These are phyloP conservation scores for Pseudomugil tenellus DNA, from an alignment of 2,797 vertebrate species.

Conservation along the genomic window DNA sequence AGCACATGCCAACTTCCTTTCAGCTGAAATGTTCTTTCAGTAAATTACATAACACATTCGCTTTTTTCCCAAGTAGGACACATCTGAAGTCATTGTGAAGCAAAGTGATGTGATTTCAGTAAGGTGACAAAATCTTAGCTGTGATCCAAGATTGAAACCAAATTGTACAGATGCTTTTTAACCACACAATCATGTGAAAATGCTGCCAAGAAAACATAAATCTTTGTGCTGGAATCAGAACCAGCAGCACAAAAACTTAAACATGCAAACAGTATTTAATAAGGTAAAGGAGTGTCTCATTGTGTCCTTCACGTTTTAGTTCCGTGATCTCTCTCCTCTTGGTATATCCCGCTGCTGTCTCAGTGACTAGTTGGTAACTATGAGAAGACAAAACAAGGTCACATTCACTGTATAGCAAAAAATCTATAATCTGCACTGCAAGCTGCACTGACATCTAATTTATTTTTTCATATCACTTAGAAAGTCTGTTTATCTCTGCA, in stretches of 20 bases:
- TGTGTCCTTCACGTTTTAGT: slow-evolving; percentile 6
- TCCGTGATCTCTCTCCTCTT: slow-evolving; percentile 4
- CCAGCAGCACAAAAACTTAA: slow-evolving; percentile 12
- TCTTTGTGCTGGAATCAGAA: slow-evolving; percentile 11
- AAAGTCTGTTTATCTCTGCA: slow-evolving; percentile 15
- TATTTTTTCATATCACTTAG: slow-evolving; percentile 5
- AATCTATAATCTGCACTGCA: slow-evolving; percentile 8
- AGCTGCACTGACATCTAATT: slow-evolving; percentile 18
- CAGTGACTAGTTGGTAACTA: slow-evolving; percentile 13
- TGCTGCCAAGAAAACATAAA: slow-evolving; percentile 6
- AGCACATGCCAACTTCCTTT: neutral
- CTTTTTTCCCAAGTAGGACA: slow-evolving; percentile 7
- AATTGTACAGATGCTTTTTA: slow-evolving; percentile 18
- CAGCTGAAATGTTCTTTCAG: neutral
- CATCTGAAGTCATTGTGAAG: neutral
- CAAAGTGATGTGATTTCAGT: slow-evolving; percentile 3
- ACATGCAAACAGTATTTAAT: slow-evolving; percentile 31
- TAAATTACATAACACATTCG: neutral
- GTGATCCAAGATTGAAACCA: slow-evolving; percentile 15
- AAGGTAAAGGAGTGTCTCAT: neutral
- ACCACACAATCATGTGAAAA: slow-evolving; percentile 19
- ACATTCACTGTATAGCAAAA: slow-evolving; percentile 17
- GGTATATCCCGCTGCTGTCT: slow-evolving; percentile 1
- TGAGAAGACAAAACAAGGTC: slow-evolving; percentile 29
- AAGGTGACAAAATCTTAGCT: slow-evolving; percentile 3